phyloP scores from a whole-genome alignment of 2,797 vertebrate species.

The Denticeps clupeoides region DNA sequence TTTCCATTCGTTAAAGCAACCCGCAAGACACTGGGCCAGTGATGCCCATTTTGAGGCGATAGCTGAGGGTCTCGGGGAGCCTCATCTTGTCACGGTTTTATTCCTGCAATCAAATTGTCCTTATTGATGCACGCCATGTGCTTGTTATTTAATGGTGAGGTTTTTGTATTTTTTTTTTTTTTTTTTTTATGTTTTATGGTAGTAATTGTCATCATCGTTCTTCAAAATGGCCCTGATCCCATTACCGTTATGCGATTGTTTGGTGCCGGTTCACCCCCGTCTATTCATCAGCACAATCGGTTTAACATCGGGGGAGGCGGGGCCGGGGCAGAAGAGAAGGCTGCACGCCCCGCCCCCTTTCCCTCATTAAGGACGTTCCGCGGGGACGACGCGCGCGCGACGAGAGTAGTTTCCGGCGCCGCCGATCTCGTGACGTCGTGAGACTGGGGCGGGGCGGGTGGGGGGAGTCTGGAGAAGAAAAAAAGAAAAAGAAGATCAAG shows the following conservation, averaged over 20 bases:
- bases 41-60: too few relatives aligned
- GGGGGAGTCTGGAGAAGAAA: too few relatives aligned
- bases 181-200: background rate
- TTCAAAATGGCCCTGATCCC: background rate
- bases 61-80: too few relatives aligned
- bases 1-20: too few relatives aligned
- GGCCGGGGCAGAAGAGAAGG: background rate
- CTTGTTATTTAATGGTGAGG: too few relatives aligned
- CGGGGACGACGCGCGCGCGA: constrained; percentile 13
- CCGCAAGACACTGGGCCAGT: too few relatives aligned
- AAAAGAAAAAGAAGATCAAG: too few relatives aligned
- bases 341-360: constrained; percentile 1
- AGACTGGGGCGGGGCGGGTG: too few relatives aligned
- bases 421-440: too few relatives aligned
- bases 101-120: too few relatives aligned
- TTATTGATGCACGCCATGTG: too few relatives aligned
- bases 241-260: background rate
- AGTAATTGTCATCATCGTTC: background rate
- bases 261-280: background rate
- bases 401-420: constrained; percentile 9
- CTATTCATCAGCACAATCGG: background rate
- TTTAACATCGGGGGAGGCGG: constrained; percentile 3
- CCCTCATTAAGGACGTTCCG: constrained; percentile 3
- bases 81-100: too few relatives aligned
- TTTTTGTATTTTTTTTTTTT: background rate